Evolutionary conservation across 2,113 vertebrate species (phyloP), one percentile per base, ranked within the genome.

Genomic region (Cyprinodon tularosa): DNA sequence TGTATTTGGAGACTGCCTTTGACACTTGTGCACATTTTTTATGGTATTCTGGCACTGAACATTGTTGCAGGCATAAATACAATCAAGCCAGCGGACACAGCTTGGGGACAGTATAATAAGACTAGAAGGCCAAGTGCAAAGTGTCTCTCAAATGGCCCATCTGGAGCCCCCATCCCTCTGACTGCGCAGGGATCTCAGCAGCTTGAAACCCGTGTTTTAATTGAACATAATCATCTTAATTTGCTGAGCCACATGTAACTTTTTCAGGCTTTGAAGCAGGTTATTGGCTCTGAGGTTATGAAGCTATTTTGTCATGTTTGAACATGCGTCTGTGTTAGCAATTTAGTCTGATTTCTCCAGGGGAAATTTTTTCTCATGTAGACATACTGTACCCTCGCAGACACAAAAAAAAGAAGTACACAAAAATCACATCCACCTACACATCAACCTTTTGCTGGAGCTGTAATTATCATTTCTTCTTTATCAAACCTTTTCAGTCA

Each of bases 261-360:
- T 85, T 90, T 90, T 86, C 81, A 85, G 71, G 77, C 77, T 76
- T 79, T 63, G 64, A 79, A 84, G 74, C 71, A 72, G 84, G 89
- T 92, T 91, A 91, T 92, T 90, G 78, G 88, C 86, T 88, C 76
- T 61, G 75, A 78, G 76, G 82, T 85, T 91, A 89, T 89, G 89
- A 91, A 90, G 83, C 78, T 63, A 82, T 88, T 88, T 82, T 81
- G 85, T 90, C 88, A 80, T 88, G 91, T 90, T 73, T 53, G 66
- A 89, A 89, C 92, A 87, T 86, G 92, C 88, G 84, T 84, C 76
- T 72, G 76, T 81, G 81, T 88, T 91, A 80, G 84, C 87, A 83
- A 89, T 89, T 89, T 79, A 71, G 80, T 81, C 57, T 12, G 74
- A 38, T 80, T 84, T 75, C 78, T 81, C 75, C 75, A 68, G 45